Percentiles rank a stretch among this genome's conserved stretches.
Conservation (phyloP, 2,797 vertebrate species). For the Oreortyx pictus region DNA sequence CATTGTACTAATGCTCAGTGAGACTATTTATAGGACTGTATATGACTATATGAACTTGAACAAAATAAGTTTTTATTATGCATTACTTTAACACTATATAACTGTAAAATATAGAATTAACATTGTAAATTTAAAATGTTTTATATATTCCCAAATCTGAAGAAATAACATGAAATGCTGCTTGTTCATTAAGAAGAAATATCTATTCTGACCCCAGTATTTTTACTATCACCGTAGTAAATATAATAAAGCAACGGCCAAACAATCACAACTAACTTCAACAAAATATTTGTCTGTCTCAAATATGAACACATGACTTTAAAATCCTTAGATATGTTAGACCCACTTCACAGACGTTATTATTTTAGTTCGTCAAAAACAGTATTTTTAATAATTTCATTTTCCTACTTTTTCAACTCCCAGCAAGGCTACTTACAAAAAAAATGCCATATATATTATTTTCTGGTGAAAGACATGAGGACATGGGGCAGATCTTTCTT, state of each 20-base stretch:
- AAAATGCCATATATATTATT: background rate
- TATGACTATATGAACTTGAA: background rate
- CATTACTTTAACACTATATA: background rate
- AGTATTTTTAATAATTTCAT: background rate
- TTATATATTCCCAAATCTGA: background rate
- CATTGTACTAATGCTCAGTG: background rate
- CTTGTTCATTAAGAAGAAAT: background rate
- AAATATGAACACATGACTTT: background rate
- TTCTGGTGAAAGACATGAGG: background rate
- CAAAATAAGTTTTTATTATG: background rate
- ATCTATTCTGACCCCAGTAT: background rate
- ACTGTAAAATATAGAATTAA: background rate
- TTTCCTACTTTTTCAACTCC: background rate
- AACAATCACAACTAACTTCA: background rate
- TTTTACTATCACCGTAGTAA: background rate
- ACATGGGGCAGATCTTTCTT: accelerated
- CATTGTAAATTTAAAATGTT: background rate
- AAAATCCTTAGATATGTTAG: background rate
- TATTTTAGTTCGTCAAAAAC: background rate
- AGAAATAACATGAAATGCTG: background rate
- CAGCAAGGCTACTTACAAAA: background rate
- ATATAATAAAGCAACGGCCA: too few species aligned
- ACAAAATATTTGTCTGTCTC: background rate
- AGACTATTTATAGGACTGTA: background rate
- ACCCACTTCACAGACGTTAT: background rate